A percentile compares a stretch with the other conserved stretches of the same genome.
Evolutionary conservation across 2,797 vertebrate species (phyloP).

Genomic region (Cichlasoma orientale): DNA sequence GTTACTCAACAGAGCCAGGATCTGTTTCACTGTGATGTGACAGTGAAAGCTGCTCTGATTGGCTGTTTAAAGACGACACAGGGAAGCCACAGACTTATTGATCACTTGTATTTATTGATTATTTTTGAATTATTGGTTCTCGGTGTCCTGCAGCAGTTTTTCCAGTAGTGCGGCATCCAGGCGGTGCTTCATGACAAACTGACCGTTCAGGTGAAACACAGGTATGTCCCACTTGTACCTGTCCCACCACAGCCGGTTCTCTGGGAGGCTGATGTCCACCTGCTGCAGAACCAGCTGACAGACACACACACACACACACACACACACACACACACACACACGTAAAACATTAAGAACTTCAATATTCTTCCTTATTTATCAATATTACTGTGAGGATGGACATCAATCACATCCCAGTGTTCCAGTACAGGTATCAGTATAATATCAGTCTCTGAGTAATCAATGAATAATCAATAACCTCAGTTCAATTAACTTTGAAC

Average conservation of each 20-base stretch:
- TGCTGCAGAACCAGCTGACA: conserved; percentile 60
- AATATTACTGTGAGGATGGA: not conserved
- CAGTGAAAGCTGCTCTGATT: not conserved
- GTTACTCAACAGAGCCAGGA: conserved; percentile 8
- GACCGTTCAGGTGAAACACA: conserved; percentile 69
- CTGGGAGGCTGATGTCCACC: conserved; percentile 66
- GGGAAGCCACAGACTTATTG: not conserved
- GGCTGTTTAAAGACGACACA: not conserved
- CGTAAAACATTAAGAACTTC: not conserved
- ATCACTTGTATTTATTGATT: conserved; percentile 28
- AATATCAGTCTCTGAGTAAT: not conserved
- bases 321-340: too few species aligned
- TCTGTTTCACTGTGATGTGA: not conserved
- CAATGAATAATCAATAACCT: not conserved
- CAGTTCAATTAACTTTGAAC: not conserved
- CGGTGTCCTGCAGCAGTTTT: conserved; percentile 40
- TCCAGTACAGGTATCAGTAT: not conserved
- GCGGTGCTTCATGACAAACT: conserved; percentile 66
- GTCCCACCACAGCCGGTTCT: conserved; percentile 57
- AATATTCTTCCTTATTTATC: not conserved
- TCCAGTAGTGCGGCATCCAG: conserved; percentile 51
- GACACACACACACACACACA: not conserved
- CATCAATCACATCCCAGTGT: not conserved
- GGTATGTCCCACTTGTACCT: conserved; percentile 69
- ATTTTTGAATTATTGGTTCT: not conserved